A percentile compares a stretch with the other conserved stretches of the same genome.
Evolutionary conservation across 2,113 vertebrate genomes (phyloP).

Genomic region (Corythornis cristatus): DNA sequence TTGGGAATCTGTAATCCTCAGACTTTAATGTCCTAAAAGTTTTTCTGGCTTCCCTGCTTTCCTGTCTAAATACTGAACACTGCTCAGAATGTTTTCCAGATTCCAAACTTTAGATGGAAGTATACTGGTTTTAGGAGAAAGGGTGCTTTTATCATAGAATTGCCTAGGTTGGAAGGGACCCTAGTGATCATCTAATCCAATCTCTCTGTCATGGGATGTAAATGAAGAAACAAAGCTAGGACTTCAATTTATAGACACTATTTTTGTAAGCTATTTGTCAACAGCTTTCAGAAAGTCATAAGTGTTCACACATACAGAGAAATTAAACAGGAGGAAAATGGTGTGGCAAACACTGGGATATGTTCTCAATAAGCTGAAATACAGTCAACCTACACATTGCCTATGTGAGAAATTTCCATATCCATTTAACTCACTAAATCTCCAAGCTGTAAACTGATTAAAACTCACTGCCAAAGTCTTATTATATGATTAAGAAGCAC

Average conservation of each 20-base stretch:
- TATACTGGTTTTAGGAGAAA: not conserved
- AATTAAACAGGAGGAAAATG: not conserved
- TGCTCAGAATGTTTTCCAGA: not conserved
- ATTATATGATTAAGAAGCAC: not conserved
- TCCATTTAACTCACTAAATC: not conserved
- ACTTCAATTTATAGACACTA: not conserved
- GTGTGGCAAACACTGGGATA: not conserved
- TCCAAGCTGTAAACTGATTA: not conserved
- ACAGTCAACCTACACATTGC: not conserved
- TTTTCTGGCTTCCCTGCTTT: not conserved
- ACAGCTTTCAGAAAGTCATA: not conserved
- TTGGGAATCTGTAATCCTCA: not conserved
- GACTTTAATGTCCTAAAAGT: accelerated
- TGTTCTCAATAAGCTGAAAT: not conserved
- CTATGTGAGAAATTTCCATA: not conserved
- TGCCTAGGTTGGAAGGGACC: no score
- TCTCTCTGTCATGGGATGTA: not conserved
- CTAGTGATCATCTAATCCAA: no score
- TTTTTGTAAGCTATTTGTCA: not conserved
- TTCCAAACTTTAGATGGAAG: not conserved
- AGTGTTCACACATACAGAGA: not conserved
- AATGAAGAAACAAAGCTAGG: not conserved
- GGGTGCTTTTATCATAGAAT: not conserved
- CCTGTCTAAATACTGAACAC: not conserved
- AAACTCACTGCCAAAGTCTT: not conserved